Percentiles rank a stretch among this genome's conserved stretches.
These are phyloP conservation scores for Phania funesta DNA, from an alignment of 2,888 invertebrate species.

Conservation along the genomic window DNA sequence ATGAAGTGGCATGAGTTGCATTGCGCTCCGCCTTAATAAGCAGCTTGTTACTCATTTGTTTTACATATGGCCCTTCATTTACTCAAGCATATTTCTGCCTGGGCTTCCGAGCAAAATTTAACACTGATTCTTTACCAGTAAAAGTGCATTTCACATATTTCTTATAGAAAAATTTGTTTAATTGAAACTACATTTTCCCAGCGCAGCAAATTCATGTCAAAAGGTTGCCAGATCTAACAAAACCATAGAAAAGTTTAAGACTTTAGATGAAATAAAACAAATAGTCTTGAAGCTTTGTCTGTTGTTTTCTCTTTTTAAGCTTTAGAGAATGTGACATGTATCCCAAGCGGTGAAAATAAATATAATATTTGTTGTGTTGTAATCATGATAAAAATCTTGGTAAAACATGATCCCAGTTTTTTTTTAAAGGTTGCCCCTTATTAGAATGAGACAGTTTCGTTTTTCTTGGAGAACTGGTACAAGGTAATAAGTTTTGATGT, in stretches of 20 bases:
- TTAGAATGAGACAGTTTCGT: too few species aligned
- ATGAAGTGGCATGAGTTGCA: not conserved
- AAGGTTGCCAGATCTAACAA: not conserved
- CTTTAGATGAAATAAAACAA: not conserved
- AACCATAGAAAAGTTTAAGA: not conserved
- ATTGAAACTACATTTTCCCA: not conserved
- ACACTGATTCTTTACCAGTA: not conserved
- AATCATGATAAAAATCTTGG: too few species aligned
- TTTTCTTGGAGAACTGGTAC: too few species aligned
- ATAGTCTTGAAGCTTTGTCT: too few species aligned
- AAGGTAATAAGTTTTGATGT: too few species aligned
- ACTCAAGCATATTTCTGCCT: not conserved
- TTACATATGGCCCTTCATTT: constrained; percentile 6
- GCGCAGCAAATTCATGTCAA: not conserved
- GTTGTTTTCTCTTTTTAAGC: too few species aligned
- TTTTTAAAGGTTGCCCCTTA: too few species aligned
- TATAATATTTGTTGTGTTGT: too few species aligned
- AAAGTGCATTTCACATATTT: not conserved
- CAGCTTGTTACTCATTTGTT: constrained; percentile 1
- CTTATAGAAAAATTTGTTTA: not conserved
- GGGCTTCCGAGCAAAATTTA: constrained; percentile 6
- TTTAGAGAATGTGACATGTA: too few species aligned
- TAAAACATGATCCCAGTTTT: too few species aligned
- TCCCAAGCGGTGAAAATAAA: too few species aligned
- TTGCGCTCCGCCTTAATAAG: not conserved